These are phyloP conservation scores for Euspilapteryx auroguttella DNA, from an alignment of 2,888 invertebrate genomes.

Conservation along the genomic window DNA sequence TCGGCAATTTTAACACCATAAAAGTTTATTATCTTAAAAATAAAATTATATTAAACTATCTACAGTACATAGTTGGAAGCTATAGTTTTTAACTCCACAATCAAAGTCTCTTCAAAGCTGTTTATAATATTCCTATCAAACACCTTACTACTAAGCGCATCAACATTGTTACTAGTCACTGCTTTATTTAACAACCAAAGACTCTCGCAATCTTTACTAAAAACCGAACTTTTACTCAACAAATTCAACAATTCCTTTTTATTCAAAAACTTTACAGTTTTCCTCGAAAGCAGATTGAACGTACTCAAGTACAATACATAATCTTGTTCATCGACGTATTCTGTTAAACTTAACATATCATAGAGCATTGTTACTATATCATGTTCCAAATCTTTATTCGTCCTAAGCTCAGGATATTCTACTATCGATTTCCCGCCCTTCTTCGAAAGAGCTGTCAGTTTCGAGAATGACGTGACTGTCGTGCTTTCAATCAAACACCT, in stretches of 20 bases:
- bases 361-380: constrained; percentile 28
- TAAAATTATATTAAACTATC: no score
- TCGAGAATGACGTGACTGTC: constrained; percentile 22
- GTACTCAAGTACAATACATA: constrained; percentile 19
- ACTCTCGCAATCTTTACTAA: constrained; percentile 16
- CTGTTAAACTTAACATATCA: constrained; percentile 21
- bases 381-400: constrained; percentile 34
- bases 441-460: constrained; percentile 16
- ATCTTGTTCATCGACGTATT: constrained; percentile 22
- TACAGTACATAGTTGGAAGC: no score
- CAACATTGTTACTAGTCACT: constrained; percentile 18
- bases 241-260: constrained; percentile 28
- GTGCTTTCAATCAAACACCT: constrained; percentile 28
- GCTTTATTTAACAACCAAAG: constrained; percentile 23
- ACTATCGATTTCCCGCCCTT: constrained; percentile 14
- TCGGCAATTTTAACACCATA: no score
- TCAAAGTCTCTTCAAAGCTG: no score
- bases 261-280: constrained; percentile 26
- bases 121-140: no score
- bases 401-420: constrained; percentile 22
- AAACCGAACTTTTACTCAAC: constrained; percentile 17
- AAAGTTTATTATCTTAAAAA: no score
- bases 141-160: constrained; percentile 25
- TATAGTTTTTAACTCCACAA: no score
- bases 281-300: constrained; percentile 27